These are phyloP conservation scores for Odocoileus virginianus DNA, from an alignment of 2,113 vertebrate species.

Conservation along the genomic window DNA sequence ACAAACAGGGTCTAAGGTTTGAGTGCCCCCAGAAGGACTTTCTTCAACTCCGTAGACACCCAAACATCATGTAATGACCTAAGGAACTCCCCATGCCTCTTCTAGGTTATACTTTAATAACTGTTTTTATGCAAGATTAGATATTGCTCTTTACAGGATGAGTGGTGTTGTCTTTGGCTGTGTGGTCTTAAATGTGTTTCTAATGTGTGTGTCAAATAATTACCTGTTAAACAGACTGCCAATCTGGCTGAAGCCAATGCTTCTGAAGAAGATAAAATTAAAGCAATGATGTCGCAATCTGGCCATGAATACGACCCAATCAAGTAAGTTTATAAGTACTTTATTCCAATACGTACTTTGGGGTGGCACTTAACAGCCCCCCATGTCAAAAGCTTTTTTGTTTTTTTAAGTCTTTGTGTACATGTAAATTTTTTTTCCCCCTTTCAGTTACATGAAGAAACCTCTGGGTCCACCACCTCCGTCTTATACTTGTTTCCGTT, in stretches of 20 bases:
- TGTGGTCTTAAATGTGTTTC: constrained; percentile 85
- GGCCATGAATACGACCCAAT: constrained; percentile 94
- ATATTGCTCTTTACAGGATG: constrained; percentile 88
- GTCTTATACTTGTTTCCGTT: constrained; percentile 95
- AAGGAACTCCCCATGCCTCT: constrained; percentile 79
- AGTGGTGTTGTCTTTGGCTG: constrained; percentile 85
- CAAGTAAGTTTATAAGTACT: constrained; percentile 85
- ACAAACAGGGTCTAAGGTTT: constrained; percentile 86
- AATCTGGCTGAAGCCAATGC: constrained; percentile 96
- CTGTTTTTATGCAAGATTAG: constrained; percentile 74
- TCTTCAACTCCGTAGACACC: constrained; percentile 67
- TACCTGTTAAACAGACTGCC: constrained; percentile 93
- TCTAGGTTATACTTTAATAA: constrained; percentile 72
- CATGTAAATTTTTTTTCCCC: constrained; percentile 30
- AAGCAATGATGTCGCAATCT: constrained; percentile 95
- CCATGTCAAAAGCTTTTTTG: not conserved
- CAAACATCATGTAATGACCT: constrained; percentile 77
- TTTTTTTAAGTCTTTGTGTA: not conserved
- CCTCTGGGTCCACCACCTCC: constrained; percentile 87
- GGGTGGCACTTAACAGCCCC: not conserved
- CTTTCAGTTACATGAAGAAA: constrained; percentile 92
- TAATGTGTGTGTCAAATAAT: constrained; percentile 88
- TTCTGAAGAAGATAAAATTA: constrained; percentile 99
- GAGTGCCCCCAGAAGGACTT: constrained; percentile 70
- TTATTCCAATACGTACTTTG: not conserved